Evolutionary conservation across 2,888 invertebrate species (phyloP).

Genomic region (Formica aserva): DNA sequence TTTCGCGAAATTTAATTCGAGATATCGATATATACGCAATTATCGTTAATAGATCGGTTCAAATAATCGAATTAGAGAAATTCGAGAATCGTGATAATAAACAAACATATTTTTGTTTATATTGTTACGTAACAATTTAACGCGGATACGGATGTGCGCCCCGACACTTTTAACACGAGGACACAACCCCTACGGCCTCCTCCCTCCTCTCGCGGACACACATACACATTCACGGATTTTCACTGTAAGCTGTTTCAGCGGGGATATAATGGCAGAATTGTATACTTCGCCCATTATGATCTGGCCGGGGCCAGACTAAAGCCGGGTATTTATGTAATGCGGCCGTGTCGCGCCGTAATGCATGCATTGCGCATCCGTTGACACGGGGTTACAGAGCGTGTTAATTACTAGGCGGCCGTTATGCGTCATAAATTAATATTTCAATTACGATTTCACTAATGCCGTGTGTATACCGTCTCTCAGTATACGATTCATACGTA

Average conservation of each 20-base stretch:
- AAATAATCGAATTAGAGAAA: constrained; percentile 7
- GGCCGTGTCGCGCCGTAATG: constrained; percentile 79
- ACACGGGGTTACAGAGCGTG: constrained; percentile 80
- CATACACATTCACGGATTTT: constrained; percentile 71
- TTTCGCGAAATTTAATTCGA: constrained; percentile 20
- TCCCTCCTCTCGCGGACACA: not conserved
- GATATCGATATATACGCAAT: not conserved
- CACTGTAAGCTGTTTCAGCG: constrained; percentile 72
- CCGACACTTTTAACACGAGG: constrained; percentile 46
- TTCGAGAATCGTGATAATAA: constrained; percentile 14
- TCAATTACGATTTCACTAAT: constrained; percentile 83
- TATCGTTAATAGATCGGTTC: constrained; percentile 3
- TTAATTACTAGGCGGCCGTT: constrained; percentile 82
- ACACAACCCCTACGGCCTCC: not conserved
- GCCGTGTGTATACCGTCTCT: constrained; percentile 61
- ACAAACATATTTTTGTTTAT: constrained; percentile 37
- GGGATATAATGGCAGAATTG: constrained; percentile 77
- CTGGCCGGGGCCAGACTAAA: constrained; percentile 76
- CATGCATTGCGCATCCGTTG: constrained; percentile 81
- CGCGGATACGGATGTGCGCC: constrained; percentile 43
- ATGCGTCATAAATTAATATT: constrained; percentile 84
- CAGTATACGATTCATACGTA: constrained; percentile 47
- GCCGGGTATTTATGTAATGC: constrained; percentile 83
- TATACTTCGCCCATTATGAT: constrained; percentile 81
- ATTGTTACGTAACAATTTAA: not conserved